Base-by-base conservation (phyloP, 2,888 invertebrate species). In the Protodeltote pygarga region DNA sequence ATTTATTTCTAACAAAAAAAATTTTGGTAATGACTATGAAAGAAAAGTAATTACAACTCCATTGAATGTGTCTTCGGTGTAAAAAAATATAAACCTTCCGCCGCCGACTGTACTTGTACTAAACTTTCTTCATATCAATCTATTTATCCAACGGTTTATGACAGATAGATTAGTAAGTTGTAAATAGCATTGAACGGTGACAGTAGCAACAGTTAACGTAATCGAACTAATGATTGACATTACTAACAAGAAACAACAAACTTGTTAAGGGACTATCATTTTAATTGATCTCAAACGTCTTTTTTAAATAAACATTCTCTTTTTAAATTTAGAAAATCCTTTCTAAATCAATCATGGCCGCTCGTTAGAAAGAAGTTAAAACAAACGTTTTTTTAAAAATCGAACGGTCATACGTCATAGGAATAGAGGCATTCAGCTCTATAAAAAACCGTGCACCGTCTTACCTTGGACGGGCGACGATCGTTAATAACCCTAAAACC, bases 401-500 rank as follows among this genome's bases (percentile, higher is more conserved):
- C 29, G 5, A 41, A 6, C 4, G 51, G 61, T 73, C 69, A 72
- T 77, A 72, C 65, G 70, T 77, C 74, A 77, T 75, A 65, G 53
- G 44, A 57, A 58, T 57, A 58, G 65, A 67, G 68, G 51, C 59
- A 55, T 68, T 62, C 47, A 54, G 53, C 48, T 16, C 38, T 60
- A 58, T 61, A 67, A 72, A 74, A 81, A 81, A 76, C 65, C 58
- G 44, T 34, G 49, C 59, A 53, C 65, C 74, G 82, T 83, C 80
- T 72, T n/a, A 79, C 84, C 81, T 81, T 78, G 70, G 69, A 63
- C 55, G 47, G 34, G 59, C 68, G 49, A 38, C 46, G 67, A 71
- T 77, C 81, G 78, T 82, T 81, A 78, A 77, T 81, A 83, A 79
- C 74, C 55, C 33, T 55, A 49, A 61, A 72, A 77, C 75, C 70